Base-by-base conservation (phyloP, 2,113 vertebrate species). In the Todiramphus chloris region DNA sequence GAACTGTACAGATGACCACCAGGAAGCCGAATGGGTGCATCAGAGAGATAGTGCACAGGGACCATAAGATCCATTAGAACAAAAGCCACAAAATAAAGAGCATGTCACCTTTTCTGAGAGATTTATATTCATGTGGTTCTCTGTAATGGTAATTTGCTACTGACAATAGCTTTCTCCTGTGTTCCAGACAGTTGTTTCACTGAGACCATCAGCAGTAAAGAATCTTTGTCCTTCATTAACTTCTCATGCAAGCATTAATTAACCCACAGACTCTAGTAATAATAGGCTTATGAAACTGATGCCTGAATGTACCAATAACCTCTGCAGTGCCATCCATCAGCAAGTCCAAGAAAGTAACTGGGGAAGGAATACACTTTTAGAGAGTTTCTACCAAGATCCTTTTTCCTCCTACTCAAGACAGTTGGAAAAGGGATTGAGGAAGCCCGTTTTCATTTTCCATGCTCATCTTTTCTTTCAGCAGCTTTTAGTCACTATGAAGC, bases 141-240 rank as follows among this genome's bases (percentile, higher is more conserved):
- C 88, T 93, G 66, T 74, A 94, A 66, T 44, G 90, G 58, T 83
- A 83, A 92, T 90, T 91, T 94, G 56, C 69, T 81, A 80, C 88
- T 94, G 80, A 90, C 81, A 88, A 80, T 93, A 94, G 81, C 85
- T 93, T 94, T 83, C 88, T 88, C 43, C 48, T 86, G 37, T 87
- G 88, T 93, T 96, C 68, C 75, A 87, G 94, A 79, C 30, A 63
- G 83, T 94, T 90, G 68, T 89, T 97, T 95, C 85, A 76, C 60
- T 90, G 87, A 97, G 92, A 94, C 93, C 74, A 91, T 77, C 83
- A 77, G 70, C 93, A 75, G 25, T 86, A 86, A 96, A 94, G 92
- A 92, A 78, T 90, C 69, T 87, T 77, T 78, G 88, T 87, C 81
- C 92, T 85, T 89, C 76, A 89, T 95, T 97, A 97, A 96, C 81